These are phyloP conservation scores for Ptyas mucosa DNA, from an alignment of 2,113 vertebrate genomes.

Conservation along the genomic window DNA sequence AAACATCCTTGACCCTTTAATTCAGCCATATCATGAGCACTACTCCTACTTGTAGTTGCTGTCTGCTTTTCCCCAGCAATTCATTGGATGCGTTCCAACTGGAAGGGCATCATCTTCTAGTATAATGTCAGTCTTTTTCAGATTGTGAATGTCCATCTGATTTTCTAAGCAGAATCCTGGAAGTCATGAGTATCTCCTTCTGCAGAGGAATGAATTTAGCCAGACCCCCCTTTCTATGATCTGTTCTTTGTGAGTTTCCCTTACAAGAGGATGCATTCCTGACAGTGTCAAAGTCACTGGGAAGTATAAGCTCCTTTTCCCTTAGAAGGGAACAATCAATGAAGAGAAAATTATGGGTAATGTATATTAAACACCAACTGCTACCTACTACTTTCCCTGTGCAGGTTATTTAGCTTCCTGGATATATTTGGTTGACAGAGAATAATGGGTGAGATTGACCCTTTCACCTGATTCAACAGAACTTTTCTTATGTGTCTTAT, in stretches of 20 bases:
- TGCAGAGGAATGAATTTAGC: background rate
- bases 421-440: background rate
- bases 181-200: background rate
- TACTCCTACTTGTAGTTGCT: background rate
- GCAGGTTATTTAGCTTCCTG: background rate
- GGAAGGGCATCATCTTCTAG: background rate
- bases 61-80: background rate
- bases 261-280: background rate
- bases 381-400: background rate
- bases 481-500: background rate
- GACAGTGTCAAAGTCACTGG: background rate
- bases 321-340: background rate
- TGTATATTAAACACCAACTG: background rate
- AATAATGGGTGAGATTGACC: background rate
- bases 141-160: background rate
- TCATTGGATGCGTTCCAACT: background rate
- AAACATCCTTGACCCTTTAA: background rate
- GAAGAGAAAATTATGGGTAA: background rate
- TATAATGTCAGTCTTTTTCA: background rate
- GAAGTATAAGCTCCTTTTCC: background rate
- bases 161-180: background rate
- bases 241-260: background rate
- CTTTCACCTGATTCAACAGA: background rate
- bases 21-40: background rate
- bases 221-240: background rate